phyloP scores from a whole-genome alignment of 2,113 vertebrate genomes.

The Limnothrissa miodon region DNA sequence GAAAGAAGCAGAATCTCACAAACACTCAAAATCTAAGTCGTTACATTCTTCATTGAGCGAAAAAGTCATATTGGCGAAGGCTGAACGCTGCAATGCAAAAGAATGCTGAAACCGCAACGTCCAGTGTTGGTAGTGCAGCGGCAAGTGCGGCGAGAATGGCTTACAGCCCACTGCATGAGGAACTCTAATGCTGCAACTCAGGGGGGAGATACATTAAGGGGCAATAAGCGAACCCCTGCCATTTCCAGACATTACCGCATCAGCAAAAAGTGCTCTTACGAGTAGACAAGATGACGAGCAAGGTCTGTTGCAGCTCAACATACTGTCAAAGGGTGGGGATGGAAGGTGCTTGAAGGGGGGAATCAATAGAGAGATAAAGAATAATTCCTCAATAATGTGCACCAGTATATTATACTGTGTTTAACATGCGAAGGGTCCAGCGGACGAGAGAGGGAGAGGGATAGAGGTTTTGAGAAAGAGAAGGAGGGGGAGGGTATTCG shows the following conservation, averaged over 20 bases:
- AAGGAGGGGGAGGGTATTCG: slow-evolving; percentile 71
- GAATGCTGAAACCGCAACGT: slow-evolving; percentile 54
- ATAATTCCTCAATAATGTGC: slow-evolving; percentile 59
- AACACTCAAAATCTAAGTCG: not conserved
- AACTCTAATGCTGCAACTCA: slow-evolving; percentile 64
- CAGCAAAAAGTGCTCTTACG: slow-evolving; percentile 84
- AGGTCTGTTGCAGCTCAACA: slow-evolving; percentile 52
- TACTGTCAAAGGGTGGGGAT: slow-evolving; percentile 35
- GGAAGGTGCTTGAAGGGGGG: slow-evolving; percentile 29
- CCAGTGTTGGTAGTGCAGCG: slow-evolving; percentile 48
- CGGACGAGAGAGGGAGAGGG: slow-evolving; percentile 39
- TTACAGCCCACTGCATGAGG: slow-evolving; percentile 47
- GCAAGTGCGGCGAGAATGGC: slow-evolving; percentile 56
- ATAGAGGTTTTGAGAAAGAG: slow-evolving; percentile 29
- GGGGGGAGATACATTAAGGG: slow-evolving; percentile 71
- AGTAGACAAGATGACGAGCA: slow-evolving; percentile 68
- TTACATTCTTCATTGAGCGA: not conserved
- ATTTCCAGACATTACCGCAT: slow-evolving; percentile 90
- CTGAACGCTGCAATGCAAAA: slow-evolving; percentile 26
- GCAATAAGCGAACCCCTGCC: slow-evolving; percentile 77
- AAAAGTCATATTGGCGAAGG: slow-evolving; percentile 13
- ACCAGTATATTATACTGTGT: slow-evolving; percentile 60
- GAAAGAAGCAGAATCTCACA: not conserved
- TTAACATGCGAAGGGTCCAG: slow-evolving; percentile 60
- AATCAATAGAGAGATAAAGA: slow-evolving; percentile 46